Evolutionary conservation across 2,113 vertebrate genomes (phyloP).

Genomic region (Puma concolor): DNA sequence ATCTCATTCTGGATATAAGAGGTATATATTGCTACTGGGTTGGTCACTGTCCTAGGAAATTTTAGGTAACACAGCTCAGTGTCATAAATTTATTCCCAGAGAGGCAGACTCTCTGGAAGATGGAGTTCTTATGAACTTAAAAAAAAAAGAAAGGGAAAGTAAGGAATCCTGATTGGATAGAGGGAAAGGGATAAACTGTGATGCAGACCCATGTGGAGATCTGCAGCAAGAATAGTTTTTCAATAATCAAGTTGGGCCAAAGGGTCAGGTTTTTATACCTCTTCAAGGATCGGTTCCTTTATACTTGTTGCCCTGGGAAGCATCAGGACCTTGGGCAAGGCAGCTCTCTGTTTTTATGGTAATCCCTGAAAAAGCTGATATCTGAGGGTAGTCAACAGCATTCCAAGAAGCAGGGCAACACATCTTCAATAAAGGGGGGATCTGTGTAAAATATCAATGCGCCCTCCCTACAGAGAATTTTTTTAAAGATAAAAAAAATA

Average conservation of each 20-base stretch:
- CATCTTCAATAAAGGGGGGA: background rate
- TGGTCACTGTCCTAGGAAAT: background rate
- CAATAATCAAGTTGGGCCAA: background rate
- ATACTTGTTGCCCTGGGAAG: background rate
- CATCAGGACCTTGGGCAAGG: background rate
- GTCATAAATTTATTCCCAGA: background rate
- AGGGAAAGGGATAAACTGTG: background rate
- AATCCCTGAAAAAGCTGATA: background rate
- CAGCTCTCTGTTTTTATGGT: background rate
- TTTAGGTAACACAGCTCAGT: background rate
- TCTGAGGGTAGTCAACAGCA: background rate
- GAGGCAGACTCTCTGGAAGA: background rate
- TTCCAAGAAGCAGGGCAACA: background rate
- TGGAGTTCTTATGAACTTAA: background rate
- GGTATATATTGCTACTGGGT: background rate
- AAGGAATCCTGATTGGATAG: background rate
- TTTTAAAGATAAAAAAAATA: background rate
- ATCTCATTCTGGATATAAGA: background rate
- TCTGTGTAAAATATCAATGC: background rate
- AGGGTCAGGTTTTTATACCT: background rate
- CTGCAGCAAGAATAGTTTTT: background rate
- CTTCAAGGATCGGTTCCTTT: background rate
- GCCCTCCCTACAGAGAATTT: background rate
- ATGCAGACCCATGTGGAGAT: background rate
- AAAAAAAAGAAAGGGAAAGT: background rate